Evolutionary conservation across 2,113 vertebrate genomes (phyloP).

Genomic region (Cyrtonyx montezumae): DNA sequence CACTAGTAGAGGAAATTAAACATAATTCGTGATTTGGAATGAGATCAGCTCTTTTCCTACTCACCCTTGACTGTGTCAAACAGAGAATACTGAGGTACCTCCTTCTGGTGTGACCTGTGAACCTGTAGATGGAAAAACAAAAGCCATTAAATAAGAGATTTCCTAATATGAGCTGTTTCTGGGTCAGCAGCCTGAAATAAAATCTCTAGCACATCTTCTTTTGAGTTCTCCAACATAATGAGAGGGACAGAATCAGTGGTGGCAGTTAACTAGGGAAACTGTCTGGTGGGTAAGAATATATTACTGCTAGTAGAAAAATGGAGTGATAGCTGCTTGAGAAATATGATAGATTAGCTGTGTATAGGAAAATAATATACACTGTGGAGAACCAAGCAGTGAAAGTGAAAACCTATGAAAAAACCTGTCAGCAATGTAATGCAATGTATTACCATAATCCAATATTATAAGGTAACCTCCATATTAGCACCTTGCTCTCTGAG

Average conservation of each 20-base stretch:
- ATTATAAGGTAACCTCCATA: slow-evolving; percentile 4
- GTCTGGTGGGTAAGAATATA: background rate
- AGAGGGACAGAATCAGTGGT: background rate
- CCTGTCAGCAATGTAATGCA: background rate
- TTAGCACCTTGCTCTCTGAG: slow-evolving; percentile 39
- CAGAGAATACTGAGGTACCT: background rate
- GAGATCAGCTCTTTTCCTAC: slow-evolving; percentile 9
- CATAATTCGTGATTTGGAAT: background rate
- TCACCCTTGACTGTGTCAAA: background rate
- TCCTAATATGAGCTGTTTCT: background rate
- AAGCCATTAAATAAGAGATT: slow-evolving; percentile 9
- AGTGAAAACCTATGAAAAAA: background rate
- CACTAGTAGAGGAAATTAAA: background rate
- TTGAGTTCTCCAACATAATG: background rate
- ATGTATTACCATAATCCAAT: slow-evolving; percentile 21
- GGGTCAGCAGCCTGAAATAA: background rate
- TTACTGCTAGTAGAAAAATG: background rate
- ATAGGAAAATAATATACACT: background rate
- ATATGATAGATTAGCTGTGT: fast-evolving
- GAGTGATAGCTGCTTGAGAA: background rate
- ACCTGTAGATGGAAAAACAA: background rate
- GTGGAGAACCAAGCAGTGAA: background rate
- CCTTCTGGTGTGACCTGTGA: background rate
- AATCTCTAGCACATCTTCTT: background rate
- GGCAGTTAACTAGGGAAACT: background rate